Conservation (phyloP, 2,797 vertebrate genomes). For the Emys orbicularis region DNA sequence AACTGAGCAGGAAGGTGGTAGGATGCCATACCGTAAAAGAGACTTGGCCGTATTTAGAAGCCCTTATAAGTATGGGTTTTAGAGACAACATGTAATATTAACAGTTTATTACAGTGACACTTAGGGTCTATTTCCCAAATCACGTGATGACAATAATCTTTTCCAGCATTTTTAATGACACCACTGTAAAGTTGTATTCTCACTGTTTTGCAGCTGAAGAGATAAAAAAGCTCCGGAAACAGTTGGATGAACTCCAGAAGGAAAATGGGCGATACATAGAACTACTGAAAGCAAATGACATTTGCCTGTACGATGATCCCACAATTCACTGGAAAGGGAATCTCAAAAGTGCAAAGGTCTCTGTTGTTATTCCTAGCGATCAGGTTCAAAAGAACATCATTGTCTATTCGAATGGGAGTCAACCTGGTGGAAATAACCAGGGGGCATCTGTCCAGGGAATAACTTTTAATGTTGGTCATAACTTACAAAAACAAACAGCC, state of each 20-base stretch:
- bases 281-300: slow-evolving; percentile 95
- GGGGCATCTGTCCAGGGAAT: slow-evolving; percentile 84
- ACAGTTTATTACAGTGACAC: neutral
- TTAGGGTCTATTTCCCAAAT: neutral
- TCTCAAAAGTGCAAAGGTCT: slow-evolving; percentile 90
- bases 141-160: neutral
- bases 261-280: slow-evolving; percentile 96
- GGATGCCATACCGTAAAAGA: neutral
- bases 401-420: slow-evolving; percentile 92
- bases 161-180: neutral
- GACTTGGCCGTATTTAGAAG: neutral
- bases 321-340: slow-evolving; percentile 98
- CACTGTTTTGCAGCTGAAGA: slow-evolving; percentile 90
- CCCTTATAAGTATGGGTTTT: neutral
- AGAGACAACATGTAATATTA: neutral
- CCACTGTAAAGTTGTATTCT: slow-evolving; percentile 46
- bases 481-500: slow-evolving; percentile 88
- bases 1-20: neutral
- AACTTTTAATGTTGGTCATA: slow-evolving; percentile 82
- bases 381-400: slow-evolving; percentile 94
- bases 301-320: slow-evolving; percentile 95
- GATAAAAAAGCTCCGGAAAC: slow-evolving; percentile 92
- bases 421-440: slow-evolving; percentile 86
- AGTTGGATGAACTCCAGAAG: slow-evolving; percentile 93
- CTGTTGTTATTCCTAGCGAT: slow-evolving; percentile 91